These are phyloP conservation scores for Platygyra sinensis DNA, from an alignment of 64 coral and sea anemone genomes.

Conservation along the genomic window DNA sequence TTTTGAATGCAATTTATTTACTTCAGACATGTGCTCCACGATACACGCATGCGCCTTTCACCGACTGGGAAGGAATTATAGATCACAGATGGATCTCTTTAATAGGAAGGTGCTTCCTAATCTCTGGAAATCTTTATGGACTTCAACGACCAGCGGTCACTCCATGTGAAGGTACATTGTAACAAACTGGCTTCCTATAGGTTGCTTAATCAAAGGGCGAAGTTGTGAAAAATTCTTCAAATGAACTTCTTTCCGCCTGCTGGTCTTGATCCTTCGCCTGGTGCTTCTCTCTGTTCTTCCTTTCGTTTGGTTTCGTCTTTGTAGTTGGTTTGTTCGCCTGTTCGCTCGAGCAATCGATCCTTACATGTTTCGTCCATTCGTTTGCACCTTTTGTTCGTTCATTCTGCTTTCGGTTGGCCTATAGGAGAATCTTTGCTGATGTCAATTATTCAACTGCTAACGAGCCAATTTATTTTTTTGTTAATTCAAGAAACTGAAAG, in stretches of 20 bases:
- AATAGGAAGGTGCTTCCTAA: conserved; percentile 17
- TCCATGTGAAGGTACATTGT: neutral
- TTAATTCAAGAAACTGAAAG: too few relatives aligned
- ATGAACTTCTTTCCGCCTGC: too few relatives aligned
- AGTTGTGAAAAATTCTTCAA: neutral
- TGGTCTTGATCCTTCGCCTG: too few relatives aligned
- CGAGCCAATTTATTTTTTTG: too few relatives aligned
- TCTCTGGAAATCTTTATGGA: neutral
- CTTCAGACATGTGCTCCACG: conserved; percentile 56
- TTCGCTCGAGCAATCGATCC: too few relatives aligned
- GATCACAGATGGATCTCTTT: neutral
- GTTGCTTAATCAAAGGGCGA: neutral
- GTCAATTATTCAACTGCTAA: too few relatives aligned
- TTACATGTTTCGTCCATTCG: neutral
- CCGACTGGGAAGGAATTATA: neutral
- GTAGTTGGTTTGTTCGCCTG: too few relatives aligned
- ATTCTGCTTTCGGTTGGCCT: too few relatives aligned
- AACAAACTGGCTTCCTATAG: neutral
- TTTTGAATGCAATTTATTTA: neutral
- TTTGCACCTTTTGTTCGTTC: too few relatives aligned
- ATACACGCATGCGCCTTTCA: neutral
- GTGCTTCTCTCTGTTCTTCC: too few relatives aligned
- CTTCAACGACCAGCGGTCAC: neutral
- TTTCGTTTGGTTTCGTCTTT: too few relatives aligned
- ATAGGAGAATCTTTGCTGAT: too few relatives aligned